These are phyloP conservation scores for Aleadryas rufinucha DNA, from an alignment of 2,113 vertebrate species.

Conservation along the genomic window DNA sequence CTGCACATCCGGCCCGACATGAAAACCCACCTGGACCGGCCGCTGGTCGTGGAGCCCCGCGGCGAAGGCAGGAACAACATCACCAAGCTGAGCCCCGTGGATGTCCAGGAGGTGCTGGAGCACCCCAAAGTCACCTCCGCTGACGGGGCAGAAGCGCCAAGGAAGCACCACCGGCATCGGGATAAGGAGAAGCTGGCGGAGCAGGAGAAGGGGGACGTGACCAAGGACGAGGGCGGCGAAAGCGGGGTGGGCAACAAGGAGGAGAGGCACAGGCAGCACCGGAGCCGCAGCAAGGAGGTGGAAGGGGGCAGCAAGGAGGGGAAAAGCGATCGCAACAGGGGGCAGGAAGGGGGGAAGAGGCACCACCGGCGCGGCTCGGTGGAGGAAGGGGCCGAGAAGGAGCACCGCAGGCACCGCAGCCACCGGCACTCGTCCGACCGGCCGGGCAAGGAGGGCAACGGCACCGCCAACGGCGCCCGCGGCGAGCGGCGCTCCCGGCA, in stretches of 20 bases:
- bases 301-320: constrained; percentile 74
- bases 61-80: constrained; percentile 58
- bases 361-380: constrained; percentile 84
- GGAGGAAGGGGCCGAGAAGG: constrained; percentile 79
- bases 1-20: constrained; percentile 87
- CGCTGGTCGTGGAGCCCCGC: constrained; percentile 84
- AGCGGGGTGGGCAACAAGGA: constrained; percentile 51
- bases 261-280: constrained; percentile 76
- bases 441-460: constrained; percentile 78
- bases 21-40: constrained; percentile 91
- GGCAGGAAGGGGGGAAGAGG: constrained; percentile 78
- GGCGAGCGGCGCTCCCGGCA: constrained; percentile 77
- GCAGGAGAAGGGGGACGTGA: constrained; percentile 51
- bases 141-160: constrained; percentile 44
- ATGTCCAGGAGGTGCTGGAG: constrained; percentile 59
- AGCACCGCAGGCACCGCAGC: constrained; percentile 74
- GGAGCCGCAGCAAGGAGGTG: constrained; percentile 84
- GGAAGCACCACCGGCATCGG: constrained; percentile 82
- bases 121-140: constrained; percentile 5
- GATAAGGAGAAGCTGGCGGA: constrained; percentile 69
- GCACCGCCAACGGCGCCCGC: constrained; percentile 57
- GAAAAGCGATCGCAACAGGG: constrained; percentile 74
- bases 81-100: constrained; percentile 56
- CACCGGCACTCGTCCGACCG: constrained; percentile 80
- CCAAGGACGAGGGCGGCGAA: constrained; percentile 72